Conservation (phyloP, 2,888 invertebrate species). For the Sceliomorpha sp. region DNA sequence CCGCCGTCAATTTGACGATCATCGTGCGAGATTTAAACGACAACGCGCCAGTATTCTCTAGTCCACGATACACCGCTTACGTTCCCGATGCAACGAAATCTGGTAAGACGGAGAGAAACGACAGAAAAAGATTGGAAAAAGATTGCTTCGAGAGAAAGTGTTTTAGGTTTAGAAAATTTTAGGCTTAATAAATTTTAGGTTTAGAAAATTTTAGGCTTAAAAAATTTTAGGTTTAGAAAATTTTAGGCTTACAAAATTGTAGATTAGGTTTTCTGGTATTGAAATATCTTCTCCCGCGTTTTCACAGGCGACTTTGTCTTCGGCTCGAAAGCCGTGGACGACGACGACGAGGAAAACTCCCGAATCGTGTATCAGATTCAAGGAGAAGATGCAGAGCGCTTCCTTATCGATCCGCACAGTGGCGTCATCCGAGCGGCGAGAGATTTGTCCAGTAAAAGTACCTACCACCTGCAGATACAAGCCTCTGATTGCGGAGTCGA, state of each 20-base stretch:
- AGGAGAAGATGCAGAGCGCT: constrained; percentile 89
- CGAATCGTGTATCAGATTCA: constrained; percentile 89
- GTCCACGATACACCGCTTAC: constrained; percentile 88
- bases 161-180: too few relatives aligned
- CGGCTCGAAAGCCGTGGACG: constrained; percentile 92
- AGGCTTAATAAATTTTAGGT: too few relatives aligned
- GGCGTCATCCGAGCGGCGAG: constrained; percentile 92
- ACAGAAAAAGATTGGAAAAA: constrained; percentile 2
- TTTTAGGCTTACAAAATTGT: too few relatives aligned
- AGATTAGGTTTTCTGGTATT: too few relatives aligned
- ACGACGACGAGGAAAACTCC: constrained; percentile 90
- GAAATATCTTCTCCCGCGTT: too few relatives aligned
- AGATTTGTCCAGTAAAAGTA: constrained; percentile 84
- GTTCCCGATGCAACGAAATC: constrained; percentile 90
- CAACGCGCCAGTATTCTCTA: constrained; percentile 89
- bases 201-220: too few relatives aligned
- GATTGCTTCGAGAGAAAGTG: too few relatives aligned
- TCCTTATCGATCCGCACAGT: constrained; percentile 88
- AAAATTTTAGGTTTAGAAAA: too few relatives aligned
- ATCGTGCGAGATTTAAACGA: constrained; percentile 91
- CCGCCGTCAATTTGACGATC: constrained; percentile 91
- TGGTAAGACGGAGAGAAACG: constrained; percentile 80
- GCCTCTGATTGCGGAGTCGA: constrained; percentile 90
- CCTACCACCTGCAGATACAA: constrained; percentile 87
- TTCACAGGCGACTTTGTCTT: constrained; percentile 88